A percentile compares a stretch with the other conserved stretches of the same genome.
phyloP scores from a whole-genome alignment of 2,797 vertebrate species.

The Bufotes viridis region DNA sequence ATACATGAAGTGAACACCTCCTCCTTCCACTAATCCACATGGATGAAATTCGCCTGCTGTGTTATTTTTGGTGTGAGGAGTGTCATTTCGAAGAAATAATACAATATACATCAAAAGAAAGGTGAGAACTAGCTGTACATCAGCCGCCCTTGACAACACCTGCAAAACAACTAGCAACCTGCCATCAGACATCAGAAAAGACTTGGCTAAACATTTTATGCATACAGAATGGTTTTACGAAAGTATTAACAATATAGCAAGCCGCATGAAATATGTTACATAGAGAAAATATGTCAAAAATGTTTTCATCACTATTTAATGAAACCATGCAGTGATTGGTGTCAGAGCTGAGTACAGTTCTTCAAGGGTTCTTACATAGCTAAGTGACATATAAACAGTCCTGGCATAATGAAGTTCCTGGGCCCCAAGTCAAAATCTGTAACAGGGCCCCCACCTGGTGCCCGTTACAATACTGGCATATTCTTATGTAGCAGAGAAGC shows the following conservation, averaged over 20 bases:
- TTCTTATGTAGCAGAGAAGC: too few relatives aligned
- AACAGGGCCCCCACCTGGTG: too few relatives aligned
- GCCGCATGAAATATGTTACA: neutral
- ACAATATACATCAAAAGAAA: conserved; percentile 19
- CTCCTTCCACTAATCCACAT: conserved; percentile 13
- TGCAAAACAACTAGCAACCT: neutral
- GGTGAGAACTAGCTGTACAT: conserved; percentile 4
- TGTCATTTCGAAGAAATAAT: conserved; percentile 25
- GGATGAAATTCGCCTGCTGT: neutral
- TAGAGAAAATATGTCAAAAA: too few relatives aligned
- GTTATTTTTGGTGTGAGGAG: conserved; percentile 37
- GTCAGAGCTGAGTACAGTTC: too few relatives aligned
- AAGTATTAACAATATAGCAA: neutral
- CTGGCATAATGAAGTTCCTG: too few relatives aligned
- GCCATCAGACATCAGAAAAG: neutral
- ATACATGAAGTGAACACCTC: neutral
- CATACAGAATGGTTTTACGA: neutral
- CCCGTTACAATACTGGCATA: too few relatives aligned
- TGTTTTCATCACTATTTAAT: too few relatives aligned
- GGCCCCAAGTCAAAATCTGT: too few relatives aligned
- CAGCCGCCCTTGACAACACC: conserved; percentile 14
- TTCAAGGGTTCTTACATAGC: too few relatives aligned
- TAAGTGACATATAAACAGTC: too few relatives aligned
- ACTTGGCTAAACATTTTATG: neutral
- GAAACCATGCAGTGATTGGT: too few relatives aligned